Evolutionary conservation across 1,140 invertebrate species (phyloP), one percentile per base, ranked within the genome.

Genomic region (Caenorhabditis inopinata): DNA sequence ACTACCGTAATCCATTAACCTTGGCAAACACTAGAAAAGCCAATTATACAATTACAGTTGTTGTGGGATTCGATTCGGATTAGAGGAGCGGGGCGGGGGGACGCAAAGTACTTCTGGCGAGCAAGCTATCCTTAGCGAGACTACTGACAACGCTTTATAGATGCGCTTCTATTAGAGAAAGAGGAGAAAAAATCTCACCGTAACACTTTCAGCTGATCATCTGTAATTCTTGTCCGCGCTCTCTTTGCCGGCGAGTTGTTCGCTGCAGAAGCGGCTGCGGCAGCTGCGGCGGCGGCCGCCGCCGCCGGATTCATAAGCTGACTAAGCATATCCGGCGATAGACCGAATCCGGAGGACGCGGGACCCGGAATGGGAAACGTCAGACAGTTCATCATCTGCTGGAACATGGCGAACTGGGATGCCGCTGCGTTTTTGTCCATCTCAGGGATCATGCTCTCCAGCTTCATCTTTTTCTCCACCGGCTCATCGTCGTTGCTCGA

Each of bases 191-290:
- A 47, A 47, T 47, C 29, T 27, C 6, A 75, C 74, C 98, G 96
- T 25, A 99, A 90, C 0, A 98, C 95, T 91, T 98, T 98, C 23
- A 98, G 96, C 90, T 99, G 96, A 82, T 89, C 98, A 87, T 99
- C 97, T 0, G 96, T 98, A 87, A 99, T 99, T 86, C 97, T 92
- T 7, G 97, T 99, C 77, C 97, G 92, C 38, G 96, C 96, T 85
- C 97, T 92, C 89, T 99, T 99, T 90, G 96, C 95, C 85, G 94
- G 95, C 14, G 87, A 84, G 29, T 38, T 83, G 51, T 84, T 84
- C 14, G 83, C 77, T 85, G 88, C 9, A 16, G 29, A n/a, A 14
- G 38, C 38, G 5, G 83, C n/a, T 80, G 84, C 78, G 82, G 86
- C 58, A 0, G 58, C 32, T 6, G 49, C 77, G 25, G 53, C 48